Evolutionary conservation across 2,113 vertebrate genomes (phyloP).

Genomic region (Hyperopisus bebe): DNA sequence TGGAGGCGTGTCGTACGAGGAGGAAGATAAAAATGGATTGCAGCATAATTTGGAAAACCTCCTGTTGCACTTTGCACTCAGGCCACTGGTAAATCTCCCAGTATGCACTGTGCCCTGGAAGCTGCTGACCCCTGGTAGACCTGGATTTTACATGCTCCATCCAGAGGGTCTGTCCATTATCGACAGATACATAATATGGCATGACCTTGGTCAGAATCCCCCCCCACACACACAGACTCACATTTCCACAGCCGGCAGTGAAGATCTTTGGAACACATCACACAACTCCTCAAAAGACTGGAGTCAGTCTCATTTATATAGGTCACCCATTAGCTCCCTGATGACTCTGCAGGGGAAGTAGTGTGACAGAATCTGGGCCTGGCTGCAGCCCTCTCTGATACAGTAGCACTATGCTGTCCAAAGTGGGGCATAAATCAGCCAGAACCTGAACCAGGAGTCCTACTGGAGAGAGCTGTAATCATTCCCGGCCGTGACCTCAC

Average conservation of each 20-base stretch:
- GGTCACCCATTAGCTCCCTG: background rate
- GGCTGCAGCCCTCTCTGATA: background rate
- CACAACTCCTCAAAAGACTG: background rate
- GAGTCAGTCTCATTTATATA: background rate
- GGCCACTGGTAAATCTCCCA: background rate
- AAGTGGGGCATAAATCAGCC: background rate
- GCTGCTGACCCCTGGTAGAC: background rate
- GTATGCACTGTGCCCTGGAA: background rate
- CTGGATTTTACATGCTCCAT: background rate
- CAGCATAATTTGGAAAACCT: background rate
- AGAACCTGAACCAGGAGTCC: background rate
- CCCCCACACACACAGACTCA: background rate
- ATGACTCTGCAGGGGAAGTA: background rate
- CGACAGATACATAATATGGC: background rate
- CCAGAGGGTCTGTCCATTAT: background rate
- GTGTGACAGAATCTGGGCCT: background rate
- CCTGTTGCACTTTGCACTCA: background rate
- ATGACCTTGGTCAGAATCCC: background rate
- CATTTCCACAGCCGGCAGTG: background rate
- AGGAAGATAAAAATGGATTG: background rate
- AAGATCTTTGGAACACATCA: background rate
- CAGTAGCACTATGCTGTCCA: background rate
- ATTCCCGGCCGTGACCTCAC: background rate
- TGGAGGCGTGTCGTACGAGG: background rate
- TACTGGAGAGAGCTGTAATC: background rate